Evolutionary conservation across 2,797 vertebrate genomes (phyloP), one percentile per base, ranked within the genome.

Genomic region (Anas capensis): DNA sequence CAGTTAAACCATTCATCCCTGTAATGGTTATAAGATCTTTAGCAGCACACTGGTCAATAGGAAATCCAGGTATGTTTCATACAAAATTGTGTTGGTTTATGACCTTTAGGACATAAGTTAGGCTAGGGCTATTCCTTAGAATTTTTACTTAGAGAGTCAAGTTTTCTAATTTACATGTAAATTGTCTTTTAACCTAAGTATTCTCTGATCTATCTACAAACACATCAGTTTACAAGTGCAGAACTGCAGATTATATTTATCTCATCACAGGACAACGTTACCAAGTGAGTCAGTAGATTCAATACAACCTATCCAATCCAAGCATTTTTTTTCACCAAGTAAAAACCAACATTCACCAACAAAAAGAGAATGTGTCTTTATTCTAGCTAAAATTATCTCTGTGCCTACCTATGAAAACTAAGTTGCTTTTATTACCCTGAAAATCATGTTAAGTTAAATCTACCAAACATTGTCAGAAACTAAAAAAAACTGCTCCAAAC

Each of bases 141-240:
- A 44, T 71, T 94, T 90, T 94, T 40, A 81, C 29, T 64, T 71
- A 77, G 33, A 77, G 33, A 58, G 19, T 2, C 11, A 69, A 64
- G 20, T 5, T 76, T 75, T 61, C 24, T 81, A 60, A 8, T 33
- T 61, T 44, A 19, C 18, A 44, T 44, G 42, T 44, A 66, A 80
- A 46, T 4, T 40, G 26, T 5, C 13, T 90, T 81, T 78, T 54
- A 70, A 72, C 9, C 11, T 56, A 34, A 33, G 29, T 23, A 70
- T 76, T 90, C 56, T 73, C 40, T 17, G 70, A 66, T 56, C 29
- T 62, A 9, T 14, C 26, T 34, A 49, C 17, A 17, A 90, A 60
- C 21, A 83, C 17, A 14, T 54, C 23, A 69, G 23, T 88, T 88
- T 46, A 42, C 19, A 88, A 86, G 42, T 14, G n/a, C 40, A 81